A percentile compares a stretch with the other conserved stretches of the same genome.
Conservation (phyloP, 2,797 vertebrate genomes). For the Melanotaenia boesemani region DNA sequence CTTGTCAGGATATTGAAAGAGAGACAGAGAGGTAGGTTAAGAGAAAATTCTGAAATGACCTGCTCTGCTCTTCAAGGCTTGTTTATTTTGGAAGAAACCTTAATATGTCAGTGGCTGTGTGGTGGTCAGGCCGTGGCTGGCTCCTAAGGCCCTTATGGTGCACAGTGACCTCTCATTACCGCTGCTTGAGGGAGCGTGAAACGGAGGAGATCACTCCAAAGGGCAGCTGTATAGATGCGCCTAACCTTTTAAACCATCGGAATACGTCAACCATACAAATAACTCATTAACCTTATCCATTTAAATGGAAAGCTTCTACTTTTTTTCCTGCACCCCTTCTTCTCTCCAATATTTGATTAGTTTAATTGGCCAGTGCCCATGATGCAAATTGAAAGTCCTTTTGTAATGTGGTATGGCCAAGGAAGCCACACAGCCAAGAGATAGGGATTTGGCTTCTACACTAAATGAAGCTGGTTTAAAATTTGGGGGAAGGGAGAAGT, state of each 20-base stretch:
- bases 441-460: conserved; percentile 47
- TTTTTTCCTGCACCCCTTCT: conserved; percentile 52
- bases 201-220: conserved; percentile 82
- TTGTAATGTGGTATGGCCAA: conserved; percentile 51
- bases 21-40: conserved; percentile 51
- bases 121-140: conserved; percentile 51
- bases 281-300: conserved; percentile 90
- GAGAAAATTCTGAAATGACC: conserved; percentile 63
- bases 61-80: conserved; percentile 58
- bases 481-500: conserved; percentile 20
- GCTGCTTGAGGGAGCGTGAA: conserved; percentile 83
- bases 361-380: conserved; percentile 81
- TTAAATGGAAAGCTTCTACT: conserved; percentile 82
- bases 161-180: conserved; percentile 83
- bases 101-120: conserved; percentile 62
- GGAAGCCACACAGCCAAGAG: conserved; percentile 27
- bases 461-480: conserved; percentile 61
- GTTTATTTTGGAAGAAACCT: conserved; percentile 73
- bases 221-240: conserved; percentile 82
- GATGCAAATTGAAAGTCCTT: conserved; percentile 76
- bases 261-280: conserved; percentile 88
- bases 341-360: conserved; percentile 72
- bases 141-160: conserved; percentile 66
- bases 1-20: conserved; percentile 77
- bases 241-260: conserved; percentile 85